Evolutionary conservation across 1,140 invertebrate genomes (phyloP).

Genomic region (Drosophila sechellia): DNA sequence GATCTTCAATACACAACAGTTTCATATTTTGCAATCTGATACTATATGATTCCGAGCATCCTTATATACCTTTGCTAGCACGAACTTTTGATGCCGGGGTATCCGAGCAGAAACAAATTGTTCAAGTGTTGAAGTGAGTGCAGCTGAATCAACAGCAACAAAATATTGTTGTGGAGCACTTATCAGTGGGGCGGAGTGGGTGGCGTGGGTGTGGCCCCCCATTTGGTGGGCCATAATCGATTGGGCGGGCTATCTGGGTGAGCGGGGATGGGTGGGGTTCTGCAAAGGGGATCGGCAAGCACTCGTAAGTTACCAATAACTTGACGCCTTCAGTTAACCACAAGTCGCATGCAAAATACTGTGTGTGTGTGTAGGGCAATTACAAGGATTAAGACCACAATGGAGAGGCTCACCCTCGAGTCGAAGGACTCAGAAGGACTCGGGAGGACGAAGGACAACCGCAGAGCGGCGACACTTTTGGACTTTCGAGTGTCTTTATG

Average conservation of each 20-base stretch:
- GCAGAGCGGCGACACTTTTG: slow-evolving; percentile 60
- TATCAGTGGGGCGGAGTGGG: slow-evolving; percentile 41
- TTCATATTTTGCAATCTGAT: neutral
- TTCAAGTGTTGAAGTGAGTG: slow-evolving; percentile 69
- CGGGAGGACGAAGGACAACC: slow-evolving; percentile 19
- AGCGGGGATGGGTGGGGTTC: neutral
- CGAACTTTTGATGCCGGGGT: slow-evolving; percentile 14
- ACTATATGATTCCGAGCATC: too few species aligned
- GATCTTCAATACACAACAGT: too few species aligned
- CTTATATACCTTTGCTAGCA: neutral
- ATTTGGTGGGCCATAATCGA: slow-evolving; percentile 60
- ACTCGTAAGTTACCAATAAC: slow-evolving; percentile 70
- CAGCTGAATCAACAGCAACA: slow-evolving; percentile 74
- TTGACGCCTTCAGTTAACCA: slow-evolving; percentile 50
- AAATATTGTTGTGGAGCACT: slow-evolving; percentile 65
- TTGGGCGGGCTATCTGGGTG: slow-evolving; percentile 38
- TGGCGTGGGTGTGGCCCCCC: slow-evolving; percentile 39
- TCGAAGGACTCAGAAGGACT: neutral
- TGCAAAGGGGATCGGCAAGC: slow-evolving; percentile 9
- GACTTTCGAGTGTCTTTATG: slow-evolving; percentile 35
- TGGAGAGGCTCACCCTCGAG: slow-evolving; percentile 21
- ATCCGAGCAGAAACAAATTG: slow-evolving; percentile 68
- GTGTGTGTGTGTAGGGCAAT: slow-evolving; percentile 34
- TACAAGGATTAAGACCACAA: slow-evolving; percentile 47
- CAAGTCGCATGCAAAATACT: slow-evolving; percentile 36